Base-by-base conservation (phyloP, 2,888 invertebrate genomes). In the Sarcophaga subvicina region DNA sequence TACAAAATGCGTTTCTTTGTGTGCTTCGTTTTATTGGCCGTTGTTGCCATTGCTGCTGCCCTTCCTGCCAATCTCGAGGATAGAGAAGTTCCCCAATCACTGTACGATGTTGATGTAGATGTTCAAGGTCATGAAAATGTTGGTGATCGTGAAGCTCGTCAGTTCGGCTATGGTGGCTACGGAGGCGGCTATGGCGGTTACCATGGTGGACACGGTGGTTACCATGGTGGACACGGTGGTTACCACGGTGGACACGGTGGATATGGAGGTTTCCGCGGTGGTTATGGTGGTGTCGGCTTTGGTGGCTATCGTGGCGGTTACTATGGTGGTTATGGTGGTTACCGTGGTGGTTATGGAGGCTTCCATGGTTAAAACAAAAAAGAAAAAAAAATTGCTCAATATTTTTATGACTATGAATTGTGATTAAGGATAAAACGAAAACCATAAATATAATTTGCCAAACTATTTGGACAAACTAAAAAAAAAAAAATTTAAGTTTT, bases 91-190 rank as follows among this genome's bases (percentile, higher is more conserved):
- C 84, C 86, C 0, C 88, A 88, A 37, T 79, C 86, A 6, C 69
- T 90, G 4, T 63, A 89, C 69, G 89, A 75, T 20, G 90, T 88
- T 64, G 89, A 75, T 20, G 90, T 88, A 1, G 89, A 89, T 73
- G 73, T 67, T 27, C 87, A 88, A 75, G 90, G 90, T 86, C 90
- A 90, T 71, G 90, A 89, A 71, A 90, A 90, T 86, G 88, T 87
- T 81, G 90, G 89, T 25, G 88, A 81, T 47, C 89, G 90, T 77
- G 77, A 86, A 59, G 89, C 88, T n/a, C 89, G 90, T 49, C 89
- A 89, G 59, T 88, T 83, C 45, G 88, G 88, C 1, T 81, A 82
- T 69, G 87, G 89, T 11, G 87, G 89, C 2, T 85, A 66, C 79
- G 85, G 85, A 12, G 85, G 88, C 14, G 72, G 88, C 3, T 82